Percentiles rank a stretch among this genome's conserved stretches.
phyloP scores from a whole-genome alignment of 2,797 vertebrate species.

The Myiotriccus ornatus region DNA sequence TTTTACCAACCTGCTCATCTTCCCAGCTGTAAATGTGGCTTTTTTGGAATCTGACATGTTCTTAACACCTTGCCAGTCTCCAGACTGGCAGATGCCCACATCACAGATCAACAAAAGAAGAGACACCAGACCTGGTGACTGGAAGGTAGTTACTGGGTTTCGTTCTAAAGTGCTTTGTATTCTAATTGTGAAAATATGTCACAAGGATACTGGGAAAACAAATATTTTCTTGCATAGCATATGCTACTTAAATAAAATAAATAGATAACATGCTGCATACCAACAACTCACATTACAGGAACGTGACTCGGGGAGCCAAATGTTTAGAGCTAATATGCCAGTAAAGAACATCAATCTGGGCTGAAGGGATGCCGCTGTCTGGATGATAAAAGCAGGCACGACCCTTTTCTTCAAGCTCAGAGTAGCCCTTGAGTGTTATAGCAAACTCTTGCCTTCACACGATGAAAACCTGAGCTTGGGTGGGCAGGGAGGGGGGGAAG shows the following conservation, averaged over 20 bases:
- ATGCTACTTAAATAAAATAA: constrained; percentile 12
- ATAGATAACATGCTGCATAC: not conserved
- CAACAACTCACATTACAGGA: not conserved
- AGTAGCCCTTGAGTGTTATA: fast-evolving
- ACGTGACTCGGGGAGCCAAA: not conserved
- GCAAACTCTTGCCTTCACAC: not conserved
- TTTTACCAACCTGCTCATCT: not conserved
- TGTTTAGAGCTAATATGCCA: not conserved
- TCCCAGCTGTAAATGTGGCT: not conserved
- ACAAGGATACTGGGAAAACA: not conserved
- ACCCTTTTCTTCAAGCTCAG: not conserved
- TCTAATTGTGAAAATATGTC: not conserved
- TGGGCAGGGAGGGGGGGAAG: not conserved
- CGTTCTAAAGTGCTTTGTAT: not conserved
- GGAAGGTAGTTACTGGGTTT: not conserved
- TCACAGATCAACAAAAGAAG: not conserved
- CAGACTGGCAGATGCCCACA: not conserved
- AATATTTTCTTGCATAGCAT: not conserved
- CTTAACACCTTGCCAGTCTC: not conserved
- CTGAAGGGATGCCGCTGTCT: not conserved
- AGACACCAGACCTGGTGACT: not conserved
- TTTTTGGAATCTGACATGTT: not conserved
- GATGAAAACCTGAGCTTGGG: not conserved
- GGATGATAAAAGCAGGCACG: not conserved
- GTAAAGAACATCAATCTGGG: not conserved